Conservation (phyloP, 2,888 invertebrate genomes). For the Hirtodrosophila alboralis region DNA sequence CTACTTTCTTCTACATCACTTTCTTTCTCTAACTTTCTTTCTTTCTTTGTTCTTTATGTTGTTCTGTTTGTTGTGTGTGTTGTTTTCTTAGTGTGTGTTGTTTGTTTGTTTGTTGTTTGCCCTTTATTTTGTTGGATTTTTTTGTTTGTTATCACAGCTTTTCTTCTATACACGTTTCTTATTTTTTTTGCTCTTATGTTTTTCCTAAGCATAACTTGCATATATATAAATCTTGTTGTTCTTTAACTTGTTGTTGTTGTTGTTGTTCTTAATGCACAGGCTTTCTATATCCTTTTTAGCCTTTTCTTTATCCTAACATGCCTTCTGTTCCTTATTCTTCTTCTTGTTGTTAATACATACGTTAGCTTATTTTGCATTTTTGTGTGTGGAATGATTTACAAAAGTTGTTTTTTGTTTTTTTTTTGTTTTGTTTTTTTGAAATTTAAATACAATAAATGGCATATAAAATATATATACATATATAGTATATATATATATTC, state of each 20-base stretch:
- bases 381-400: conserved; percentile 76
- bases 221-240: conserved; percentile 57
- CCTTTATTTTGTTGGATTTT: conserved; percentile 51
- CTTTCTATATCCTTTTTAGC: conserved; percentile 31
- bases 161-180: conserved; percentile 63
- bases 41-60: conserved; percentile 14
- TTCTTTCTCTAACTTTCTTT: conserved; percentile 1
- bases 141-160: conserved; percentile 77
- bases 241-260: conserved; percentile 19
- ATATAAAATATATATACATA: conserved; percentile 70
- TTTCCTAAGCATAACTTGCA: conserved; percentile 77
- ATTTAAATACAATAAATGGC: conserved; percentile 79
- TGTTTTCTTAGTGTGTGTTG: conserved; percentile 37
- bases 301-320: conserved; percentile 43
- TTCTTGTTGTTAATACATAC: conserved; percentile 53
- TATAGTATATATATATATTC: conserved; percentile 31
- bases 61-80: conserved; percentile 36
- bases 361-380: conserved; percentile 58
- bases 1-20: conserved; percentile 1
- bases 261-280: conserved; percentile 58
- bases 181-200: conserved; percentile 63
- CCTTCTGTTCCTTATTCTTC: conserved; percentile 22
- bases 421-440: conserved; percentile 45
- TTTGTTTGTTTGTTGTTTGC: conserved; percentile 45
- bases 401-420: conserved; percentile 43